Evolutionary conservation across 2,113 vertebrate genomes (phyloP), one percentile per base, ranked within the genome.

Genomic region (Argyrosomus japonicus): DNA sequence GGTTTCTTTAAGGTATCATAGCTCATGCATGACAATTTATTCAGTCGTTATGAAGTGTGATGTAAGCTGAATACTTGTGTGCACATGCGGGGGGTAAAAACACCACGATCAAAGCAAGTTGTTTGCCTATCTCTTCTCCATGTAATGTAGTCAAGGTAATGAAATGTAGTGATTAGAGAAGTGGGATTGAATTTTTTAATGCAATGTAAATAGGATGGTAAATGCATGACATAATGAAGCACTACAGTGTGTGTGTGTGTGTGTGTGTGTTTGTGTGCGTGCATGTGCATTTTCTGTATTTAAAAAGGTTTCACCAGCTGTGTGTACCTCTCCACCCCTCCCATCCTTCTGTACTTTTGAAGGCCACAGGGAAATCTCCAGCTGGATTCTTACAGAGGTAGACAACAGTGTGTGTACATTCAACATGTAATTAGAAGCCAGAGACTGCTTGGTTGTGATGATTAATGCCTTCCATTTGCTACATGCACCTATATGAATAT

Each of bases 381-480:
- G 78, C 45, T 82, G 64, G 43, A 56, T 68, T 87, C 21, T 32
- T 64, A 65, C 53, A 70, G 75, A 76, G 63, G 29, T 77, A 40
- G 60, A 72, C 53, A 74, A 63, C 72, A 23, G 71, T 73, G 43
- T 65, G 53, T 64, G 73, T 77, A 85, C 71, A 80, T 65, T 68
- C 27, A 84, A 89, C 82, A 87, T 86, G 54, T 87, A 88, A 91
- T 93, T 89, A 88, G 77, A 85, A 27, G 32, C 72, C 50, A 36
- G 36, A 75, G 75, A 78, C 62, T 83, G 51, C 65, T 87, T 84
- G 67, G 56, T 62, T 79, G 75, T 64, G 40, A 82, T 93, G 89
- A 93, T 90, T 81, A 89, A 94, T 92, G 84, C 76, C 75, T 85
- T 83, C 76, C 29, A 25, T 87, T 92, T 90, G 73, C 79, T 43